phyloP scores from a whole-genome alignment of 2,113 vertebrate species.

The Chitala chitala region DNA sequence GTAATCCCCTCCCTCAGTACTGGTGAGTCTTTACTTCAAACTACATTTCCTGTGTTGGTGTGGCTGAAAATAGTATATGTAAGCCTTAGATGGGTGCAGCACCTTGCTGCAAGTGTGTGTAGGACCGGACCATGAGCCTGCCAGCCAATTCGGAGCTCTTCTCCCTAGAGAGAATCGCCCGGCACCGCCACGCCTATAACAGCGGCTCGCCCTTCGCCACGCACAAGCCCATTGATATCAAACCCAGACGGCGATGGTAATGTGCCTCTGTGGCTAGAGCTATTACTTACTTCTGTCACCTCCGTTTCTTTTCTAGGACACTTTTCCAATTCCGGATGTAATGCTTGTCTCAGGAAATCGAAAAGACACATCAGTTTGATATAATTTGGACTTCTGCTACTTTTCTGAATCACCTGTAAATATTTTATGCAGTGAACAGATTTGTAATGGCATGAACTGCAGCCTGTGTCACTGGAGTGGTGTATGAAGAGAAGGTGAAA shows the following conservation, averaged over 20 bases:
- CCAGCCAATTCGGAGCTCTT: conserved; percentile 75
- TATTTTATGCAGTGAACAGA: background rate
- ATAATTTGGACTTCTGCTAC: background rate
- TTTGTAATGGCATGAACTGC: background rate
- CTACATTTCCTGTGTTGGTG: conserved; percentile 8
- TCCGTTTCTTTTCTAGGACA: background rate
- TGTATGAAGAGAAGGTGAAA: background rate
- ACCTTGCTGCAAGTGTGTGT: conserved; percentile 2
- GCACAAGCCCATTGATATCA: conserved; percentile 95
- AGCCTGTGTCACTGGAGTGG: background rate
- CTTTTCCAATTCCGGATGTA: background rate
- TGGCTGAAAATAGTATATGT: conserved; percentile 12
- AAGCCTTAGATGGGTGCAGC: background rate
- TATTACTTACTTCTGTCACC: background rate
- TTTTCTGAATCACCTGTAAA: conserved; percentile 1
- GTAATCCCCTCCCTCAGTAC: conserved; percentile 18
- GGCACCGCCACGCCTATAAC: conserved; percentile 73
- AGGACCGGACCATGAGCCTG: conserved; percentile 73
- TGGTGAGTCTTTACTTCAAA: conserved; percentile 19
- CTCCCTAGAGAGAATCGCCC: conserved; percentile 75
- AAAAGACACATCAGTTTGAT: background rate
- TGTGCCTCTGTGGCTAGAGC: background rate
- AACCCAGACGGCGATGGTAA: conserved; percentile 83
- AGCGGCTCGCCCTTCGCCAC: conserved; percentile 81
- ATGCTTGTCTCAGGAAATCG: background rate